Evolutionary conservation across 2,797 vertebrate genomes (phyloP).

Genomic region (Platyrinchus mystaceus): DNA sequence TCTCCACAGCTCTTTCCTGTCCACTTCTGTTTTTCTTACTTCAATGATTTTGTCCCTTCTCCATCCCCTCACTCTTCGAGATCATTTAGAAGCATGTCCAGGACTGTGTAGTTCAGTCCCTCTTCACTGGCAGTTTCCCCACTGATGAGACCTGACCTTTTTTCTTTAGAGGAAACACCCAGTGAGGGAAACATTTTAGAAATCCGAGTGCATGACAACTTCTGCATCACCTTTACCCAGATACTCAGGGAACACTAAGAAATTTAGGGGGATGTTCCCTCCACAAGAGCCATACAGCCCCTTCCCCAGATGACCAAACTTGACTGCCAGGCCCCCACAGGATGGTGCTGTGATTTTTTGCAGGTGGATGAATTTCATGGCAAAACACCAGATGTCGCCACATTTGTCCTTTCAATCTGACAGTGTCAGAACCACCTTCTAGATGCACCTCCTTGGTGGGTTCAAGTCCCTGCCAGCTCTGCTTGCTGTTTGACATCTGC

Average conservation of each 20-base stretch:
- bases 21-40: not conserved
- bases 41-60: not conserved
- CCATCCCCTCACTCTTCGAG: not conserved
- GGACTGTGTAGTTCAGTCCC: not conserved
- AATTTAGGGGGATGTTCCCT: not conserved
- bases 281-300: rapidly evolving
- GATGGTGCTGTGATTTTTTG: not conserved
- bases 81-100: not conserved
- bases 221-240: not conserved
- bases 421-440: not conserved
- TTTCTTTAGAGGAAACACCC: not conserved
- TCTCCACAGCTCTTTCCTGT: not conserved
- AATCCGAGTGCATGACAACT: not conserved
- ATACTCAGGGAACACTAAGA: not conserved
- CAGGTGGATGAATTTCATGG: not conserved
- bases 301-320: not conserved
- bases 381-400: not conserved
- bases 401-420: not conserved
- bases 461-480: not conserved
- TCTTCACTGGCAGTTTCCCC: not conserved
- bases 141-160: not conserved
- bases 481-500: not conserved
- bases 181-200: not conserved
- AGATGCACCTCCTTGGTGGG: not conserved
- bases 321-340: not conserved